Evolutionary conservation across 1,140 invertebrate genomes (phyloP).

Genomic region (Pentalonia nigronervosa): DNA sequence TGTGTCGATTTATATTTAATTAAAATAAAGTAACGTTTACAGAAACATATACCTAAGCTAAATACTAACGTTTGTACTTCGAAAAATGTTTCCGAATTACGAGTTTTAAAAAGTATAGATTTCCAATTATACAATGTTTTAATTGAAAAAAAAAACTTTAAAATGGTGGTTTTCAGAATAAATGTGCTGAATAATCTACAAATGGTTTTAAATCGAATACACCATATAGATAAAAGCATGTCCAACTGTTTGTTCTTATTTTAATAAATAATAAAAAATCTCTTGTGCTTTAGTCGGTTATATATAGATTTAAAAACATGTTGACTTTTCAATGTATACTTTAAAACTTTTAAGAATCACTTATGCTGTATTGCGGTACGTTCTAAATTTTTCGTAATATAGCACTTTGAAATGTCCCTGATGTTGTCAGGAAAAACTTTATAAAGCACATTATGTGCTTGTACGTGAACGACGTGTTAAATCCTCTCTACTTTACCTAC

Average conservation of each 20-base stretch:
- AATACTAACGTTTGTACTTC: not conserved
- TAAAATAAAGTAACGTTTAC: not conserved
- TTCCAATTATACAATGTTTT: not conserved
- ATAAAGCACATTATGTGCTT: not conserved
- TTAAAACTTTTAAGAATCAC: not conserved
- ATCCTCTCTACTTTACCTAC: not conserved
- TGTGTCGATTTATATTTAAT: not conserved
- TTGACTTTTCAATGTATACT: not conserved
- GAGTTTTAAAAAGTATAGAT: not conserved
- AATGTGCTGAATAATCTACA: not conserved
- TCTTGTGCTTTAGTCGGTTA: not conserved
- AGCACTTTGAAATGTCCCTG: not conserved
- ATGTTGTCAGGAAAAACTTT: not conserved
- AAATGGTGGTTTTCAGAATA: not conserved
- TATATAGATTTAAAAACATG: not conserved
- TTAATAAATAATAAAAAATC: not conserved
- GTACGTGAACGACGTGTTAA: not conserved
- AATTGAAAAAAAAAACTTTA: not conserved
- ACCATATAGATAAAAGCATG: not conserved
- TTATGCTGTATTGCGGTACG: not conserved
- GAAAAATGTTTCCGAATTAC: not conserved
- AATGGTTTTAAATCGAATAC: not conserved
- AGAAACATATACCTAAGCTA: not conserved
- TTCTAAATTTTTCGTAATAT: not conserved
- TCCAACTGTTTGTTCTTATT: not conserved